Base-by-base conservation (phyloP, 2,888 invertebrate species). In the Yponomeuta evonymella region DNA sequence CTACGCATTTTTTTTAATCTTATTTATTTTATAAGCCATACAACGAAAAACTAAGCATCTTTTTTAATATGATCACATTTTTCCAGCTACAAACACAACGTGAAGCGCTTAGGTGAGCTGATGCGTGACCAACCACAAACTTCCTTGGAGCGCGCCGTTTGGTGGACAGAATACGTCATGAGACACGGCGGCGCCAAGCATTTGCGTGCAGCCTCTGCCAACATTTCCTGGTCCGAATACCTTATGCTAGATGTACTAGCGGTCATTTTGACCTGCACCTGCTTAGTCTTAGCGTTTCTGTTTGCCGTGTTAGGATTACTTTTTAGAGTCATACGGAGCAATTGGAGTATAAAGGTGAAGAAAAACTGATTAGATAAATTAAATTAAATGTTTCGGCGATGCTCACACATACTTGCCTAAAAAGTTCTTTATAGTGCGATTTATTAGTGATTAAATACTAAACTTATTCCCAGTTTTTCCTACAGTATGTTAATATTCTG, bases 151-250 rank as follows among this genome's bases (percentile, higher is more conserved):
- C 77, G 77, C 71, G 79, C 81, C 0, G 73, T 82, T 15, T 81
- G 80, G 80, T 82, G 82, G 81, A 79, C 80, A 12, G 83, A 83
- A 72, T 83, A 83, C 71, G 79, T 82, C 11, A 74, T 83, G 23
- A 73, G 82, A 30, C 79, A 82, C 73, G 75, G 78, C 70, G 83
- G 83, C 2, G 79, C 83, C 1, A 74, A 73, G 69, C 81, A 82
- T 73, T 74, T 83, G 30, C 76, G 78, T 71, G 81, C 80, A 71
- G 79, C 82, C 8, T 76, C 75, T 15, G 71, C 76, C 3, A 76
- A 79, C 67, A 71, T 81, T 12, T 79, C 82, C 30, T 77, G 75
- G 74, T 78, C 78, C 73, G 75, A 81, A 71, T 81, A 81, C 71
- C 74, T 78, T n/a, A 73, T 81, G 70, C 69, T 82, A 48, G 80